phyloP scores from a whole-genome alignment of 2,797 vertebrate genomes.

The Avahi laniger region DNA sequence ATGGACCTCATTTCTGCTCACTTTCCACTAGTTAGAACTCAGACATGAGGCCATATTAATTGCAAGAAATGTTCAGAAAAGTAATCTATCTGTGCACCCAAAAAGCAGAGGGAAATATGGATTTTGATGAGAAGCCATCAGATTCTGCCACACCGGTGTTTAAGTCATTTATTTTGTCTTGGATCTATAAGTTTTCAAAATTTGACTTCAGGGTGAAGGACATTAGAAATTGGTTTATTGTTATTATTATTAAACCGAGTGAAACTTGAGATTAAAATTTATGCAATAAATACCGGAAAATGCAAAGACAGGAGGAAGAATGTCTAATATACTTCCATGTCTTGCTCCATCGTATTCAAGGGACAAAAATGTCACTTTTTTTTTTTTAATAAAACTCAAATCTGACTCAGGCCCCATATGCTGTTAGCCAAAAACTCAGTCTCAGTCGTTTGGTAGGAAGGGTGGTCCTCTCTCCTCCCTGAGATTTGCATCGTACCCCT shows the following conservation, averaged over 20 bases:
- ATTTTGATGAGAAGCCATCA: background rate
- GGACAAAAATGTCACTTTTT: background rate
- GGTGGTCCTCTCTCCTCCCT: background rate
- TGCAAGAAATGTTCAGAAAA: background rate
- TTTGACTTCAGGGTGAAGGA: background rate
- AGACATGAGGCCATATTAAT: background rate
- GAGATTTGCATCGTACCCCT: background rate
- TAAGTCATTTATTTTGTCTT: background rate
- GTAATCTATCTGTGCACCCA: background rate
- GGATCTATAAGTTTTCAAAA: background rate
- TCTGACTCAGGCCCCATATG: background rate
- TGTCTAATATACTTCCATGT: background rate
- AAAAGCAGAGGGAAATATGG: background rate
- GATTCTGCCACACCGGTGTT: background rate
- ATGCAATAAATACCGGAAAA: background rate
- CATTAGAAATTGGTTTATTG: background rate
- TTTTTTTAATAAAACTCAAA: background rate
- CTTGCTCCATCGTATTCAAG: background rate
- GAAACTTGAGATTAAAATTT: slow-evolving; percentile 7
- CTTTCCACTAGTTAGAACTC: background rate
- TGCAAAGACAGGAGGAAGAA: background rate
- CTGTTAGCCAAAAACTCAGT: background rate
- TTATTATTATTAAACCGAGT: background rate
- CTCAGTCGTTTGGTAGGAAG: background rate
- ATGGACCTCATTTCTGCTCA: background rate